These are phyloP conservation scores for Spodoptera littoralis DNA, from an alignment of 2,888 invertebrate species.

Conservation along the genomic window DNA sequence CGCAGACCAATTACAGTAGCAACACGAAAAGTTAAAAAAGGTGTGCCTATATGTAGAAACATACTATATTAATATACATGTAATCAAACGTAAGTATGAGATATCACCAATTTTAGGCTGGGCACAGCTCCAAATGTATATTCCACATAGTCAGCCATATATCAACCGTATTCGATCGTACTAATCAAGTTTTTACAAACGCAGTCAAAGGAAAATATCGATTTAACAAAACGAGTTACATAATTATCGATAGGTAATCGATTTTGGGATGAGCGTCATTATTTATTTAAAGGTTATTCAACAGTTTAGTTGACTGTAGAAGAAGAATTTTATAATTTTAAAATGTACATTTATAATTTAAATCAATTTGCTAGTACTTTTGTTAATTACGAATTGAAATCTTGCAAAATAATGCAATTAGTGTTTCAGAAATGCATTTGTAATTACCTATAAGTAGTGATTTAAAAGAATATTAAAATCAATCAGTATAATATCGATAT, in stretches of 20 bases:
- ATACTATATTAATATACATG: constrained; percentile 47
- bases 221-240: constrained; percentile 10
- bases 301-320: not conserved
- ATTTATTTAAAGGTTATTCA: constrained; percentile 7
- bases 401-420: constrained; percentile 15
- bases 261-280: constrained; percentile 13
- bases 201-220: constrained; percentile 7
- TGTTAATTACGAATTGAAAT: constrained; percentile 7
- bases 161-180: constrained; percentile 1
- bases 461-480: constrained; percentile 11
- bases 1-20: constrained; percentile 4
- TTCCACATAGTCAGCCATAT: constrained; percentile 16
- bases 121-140: constrained; percentile 14
- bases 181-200: constrained; percentile 7
- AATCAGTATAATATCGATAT: constrained; percentile 8
- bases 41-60: constrained; percentile 24
- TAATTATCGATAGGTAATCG: not conserved
- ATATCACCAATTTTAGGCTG: constrained; percentile 32
- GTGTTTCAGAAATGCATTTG: not conserved
- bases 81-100: constrained; percentile 34
- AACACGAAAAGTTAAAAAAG: constrained; percentile 12
- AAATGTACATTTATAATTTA: not conserved
- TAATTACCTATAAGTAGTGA: not conserved
- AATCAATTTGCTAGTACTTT: not conserved
- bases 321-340: not conserved